A percentile compares a stretch with the other conserved stretches of the same genome.
Evolutionary conservation across 2,888 invertebrate genomes (phyloP).

Genomic region (Crepidodera aurea): DNA sequence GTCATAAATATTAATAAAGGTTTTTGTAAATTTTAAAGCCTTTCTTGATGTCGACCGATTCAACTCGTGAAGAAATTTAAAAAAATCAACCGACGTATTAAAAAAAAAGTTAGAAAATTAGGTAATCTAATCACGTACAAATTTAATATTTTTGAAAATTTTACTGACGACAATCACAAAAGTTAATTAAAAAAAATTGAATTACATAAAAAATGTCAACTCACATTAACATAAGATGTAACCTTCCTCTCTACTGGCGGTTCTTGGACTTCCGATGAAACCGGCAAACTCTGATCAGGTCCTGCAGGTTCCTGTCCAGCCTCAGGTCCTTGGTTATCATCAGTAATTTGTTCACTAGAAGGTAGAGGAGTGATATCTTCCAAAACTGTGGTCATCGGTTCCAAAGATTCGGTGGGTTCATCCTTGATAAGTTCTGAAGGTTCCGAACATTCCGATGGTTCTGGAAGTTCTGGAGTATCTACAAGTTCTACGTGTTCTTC

Average conservation of each 20-base stretch:
- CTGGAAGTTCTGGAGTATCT: not conserved
- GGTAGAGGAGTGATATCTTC: slow-evolving; percentile 5
- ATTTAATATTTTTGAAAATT: no score
- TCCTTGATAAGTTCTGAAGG: not conserved
- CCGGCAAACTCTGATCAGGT: slow-evolving; percentile 64
- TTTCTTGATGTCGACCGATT: no score
- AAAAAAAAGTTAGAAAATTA: no score
- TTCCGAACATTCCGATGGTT: slow-evolving; percentile 1
- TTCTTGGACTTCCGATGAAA: slow-evolving; percentile 60
- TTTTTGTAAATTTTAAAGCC: no score
- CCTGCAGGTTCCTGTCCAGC: slow-evolving; percentile 66
- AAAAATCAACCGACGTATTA: no score
- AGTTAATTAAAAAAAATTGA: no score
- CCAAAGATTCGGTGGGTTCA: slow-evolving; percentile 4
- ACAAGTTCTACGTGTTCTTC: not conserved
- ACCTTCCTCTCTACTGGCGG: slow-evolving; percentile 67
- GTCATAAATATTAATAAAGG: no score
- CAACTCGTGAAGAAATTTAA: no score
- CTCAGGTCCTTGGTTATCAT: slow-evolving; percentile 63
- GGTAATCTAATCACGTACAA: no score
- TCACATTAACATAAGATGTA: slow-evolving; percentile 71
- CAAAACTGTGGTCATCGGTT: slow-evolving; percentile 1
- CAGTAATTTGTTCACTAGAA: slow-evolving; percentile 39
- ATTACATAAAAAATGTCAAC: slow-evolving; percentile 35
- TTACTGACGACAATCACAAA: no score